Conservation (phyloP, 1,140 invertebrate genomes). For the Trissolcus basalis region DNA sequence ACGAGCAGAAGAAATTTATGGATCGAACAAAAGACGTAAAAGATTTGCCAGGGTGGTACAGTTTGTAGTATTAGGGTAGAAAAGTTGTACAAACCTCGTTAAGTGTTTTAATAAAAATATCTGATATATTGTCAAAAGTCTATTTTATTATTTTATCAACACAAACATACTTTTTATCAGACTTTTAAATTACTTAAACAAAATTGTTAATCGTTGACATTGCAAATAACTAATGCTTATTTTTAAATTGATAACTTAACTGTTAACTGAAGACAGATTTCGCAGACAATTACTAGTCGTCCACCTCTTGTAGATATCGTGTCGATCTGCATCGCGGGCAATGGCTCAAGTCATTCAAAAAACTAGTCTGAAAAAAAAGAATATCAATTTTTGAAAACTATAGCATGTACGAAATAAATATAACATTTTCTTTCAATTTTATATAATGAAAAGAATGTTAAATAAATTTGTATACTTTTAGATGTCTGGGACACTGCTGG, state of each 20-base stretch:
- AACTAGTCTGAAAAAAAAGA: too few species aligned
- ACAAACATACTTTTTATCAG: background rate
- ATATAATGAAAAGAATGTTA: too few species aligned
- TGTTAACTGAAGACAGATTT: too few species aligned
- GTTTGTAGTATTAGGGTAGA: slow-evolving; percentile 70
- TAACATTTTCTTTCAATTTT: too few species aligned
- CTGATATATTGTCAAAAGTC: background rate
- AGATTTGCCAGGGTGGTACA: slow-evolving; percentile 80
- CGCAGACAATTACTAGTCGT: too few species aligned
- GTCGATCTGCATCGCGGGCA: too few species aligned
- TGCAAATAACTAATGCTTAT: background rate
- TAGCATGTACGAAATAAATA: too few species aligned
- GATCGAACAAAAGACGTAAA: slow-evolving; percentile 74
- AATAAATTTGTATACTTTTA: too few species aligned
- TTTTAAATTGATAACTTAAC: too few species aligned
- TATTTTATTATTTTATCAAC: background rate
- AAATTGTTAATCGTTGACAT: background rate
- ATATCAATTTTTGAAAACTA: too few species aligned
- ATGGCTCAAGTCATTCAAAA: too few species aligned
- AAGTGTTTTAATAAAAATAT: background rate
- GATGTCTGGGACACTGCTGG: background rate
- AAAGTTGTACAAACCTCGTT: background rate
- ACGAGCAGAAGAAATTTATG: slow-evolving; percentile 72
- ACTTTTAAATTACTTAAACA: background rate
- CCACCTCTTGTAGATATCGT: too few species aligned